Evolutionary conservation across 2,888 invertebrate species (phyloP).

Genomic region (Glaucopsyche alexis): DNA sequence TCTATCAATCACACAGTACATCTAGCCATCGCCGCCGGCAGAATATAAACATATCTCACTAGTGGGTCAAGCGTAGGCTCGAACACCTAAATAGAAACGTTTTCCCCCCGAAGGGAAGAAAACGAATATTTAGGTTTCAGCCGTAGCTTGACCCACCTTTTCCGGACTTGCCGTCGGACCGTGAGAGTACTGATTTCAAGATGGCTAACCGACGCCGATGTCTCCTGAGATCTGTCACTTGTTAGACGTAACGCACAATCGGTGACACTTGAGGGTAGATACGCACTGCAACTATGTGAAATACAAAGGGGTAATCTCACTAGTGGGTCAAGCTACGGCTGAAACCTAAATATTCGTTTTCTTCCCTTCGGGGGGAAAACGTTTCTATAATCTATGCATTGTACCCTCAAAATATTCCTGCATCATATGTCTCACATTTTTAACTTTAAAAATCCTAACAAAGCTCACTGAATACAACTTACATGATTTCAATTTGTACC

Average conservation of each 20-base stretch:
- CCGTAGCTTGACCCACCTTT: no score
- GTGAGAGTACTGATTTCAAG: no score
- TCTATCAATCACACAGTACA: background rate
- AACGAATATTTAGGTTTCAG: no score
- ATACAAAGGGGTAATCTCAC: background rate
- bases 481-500: conserved; percentile 68
- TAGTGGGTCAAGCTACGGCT: background rate
- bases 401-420: no score
- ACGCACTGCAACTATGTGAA: background rate
- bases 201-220: no score
- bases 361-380: background rate
- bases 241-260: background rate
- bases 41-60: no score
- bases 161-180: no score
- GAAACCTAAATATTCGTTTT: background rate
- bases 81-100: background rate
- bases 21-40: background rate
- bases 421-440: no score
- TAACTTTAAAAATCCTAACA: background rate
- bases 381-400: background rate
- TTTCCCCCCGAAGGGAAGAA: background rate
- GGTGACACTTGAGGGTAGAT: background rate
- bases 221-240: background rate
- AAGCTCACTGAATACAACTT: conserved; percentile 45
- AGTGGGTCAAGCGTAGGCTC: background rate